Conservation (phyloP, 2,113 vertebrate species). For the Ginglymostoma cirratum region DNA sequence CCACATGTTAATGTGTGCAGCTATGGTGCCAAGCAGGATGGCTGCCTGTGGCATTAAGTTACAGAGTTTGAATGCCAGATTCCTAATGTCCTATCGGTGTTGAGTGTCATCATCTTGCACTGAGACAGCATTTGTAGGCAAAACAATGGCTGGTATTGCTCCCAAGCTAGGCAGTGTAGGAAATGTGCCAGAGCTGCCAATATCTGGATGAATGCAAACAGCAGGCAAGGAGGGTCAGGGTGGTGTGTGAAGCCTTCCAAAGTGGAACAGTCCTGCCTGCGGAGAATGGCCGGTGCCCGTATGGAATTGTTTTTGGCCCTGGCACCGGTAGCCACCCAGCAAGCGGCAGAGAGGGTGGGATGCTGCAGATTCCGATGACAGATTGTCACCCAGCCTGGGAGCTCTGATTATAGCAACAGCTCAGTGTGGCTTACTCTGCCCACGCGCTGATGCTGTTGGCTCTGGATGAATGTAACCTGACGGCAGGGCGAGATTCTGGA, state of each 20-base stretch:
- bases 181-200: background rate
- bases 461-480: background rate
- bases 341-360: background rate
- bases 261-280: background rate
- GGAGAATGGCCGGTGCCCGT: background rate
- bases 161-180: background rate
- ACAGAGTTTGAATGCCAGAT: background rate
- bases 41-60: background rate
- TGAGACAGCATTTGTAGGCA: background rate
- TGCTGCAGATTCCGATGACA: background rate
- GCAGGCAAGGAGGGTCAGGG: background rate
- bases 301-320: background rate
- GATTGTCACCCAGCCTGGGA: conserved; percentile 16
- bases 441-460: background rate
- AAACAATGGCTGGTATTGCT: background rate
- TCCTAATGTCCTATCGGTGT: background rate
- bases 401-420: background rate
- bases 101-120: background rate
- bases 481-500: background rate
- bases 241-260: background rate
- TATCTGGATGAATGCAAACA: background rate
- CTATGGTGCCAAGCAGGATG: background rate
- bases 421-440: background rate
- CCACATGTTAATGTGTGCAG: background rate
- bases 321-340: background rate